These are phyloP conservation scores for Megalurothrips usitatus DNA, from an alignment of 2,888 invertebrate genomes.

Conservation along the genomic window DNA sequence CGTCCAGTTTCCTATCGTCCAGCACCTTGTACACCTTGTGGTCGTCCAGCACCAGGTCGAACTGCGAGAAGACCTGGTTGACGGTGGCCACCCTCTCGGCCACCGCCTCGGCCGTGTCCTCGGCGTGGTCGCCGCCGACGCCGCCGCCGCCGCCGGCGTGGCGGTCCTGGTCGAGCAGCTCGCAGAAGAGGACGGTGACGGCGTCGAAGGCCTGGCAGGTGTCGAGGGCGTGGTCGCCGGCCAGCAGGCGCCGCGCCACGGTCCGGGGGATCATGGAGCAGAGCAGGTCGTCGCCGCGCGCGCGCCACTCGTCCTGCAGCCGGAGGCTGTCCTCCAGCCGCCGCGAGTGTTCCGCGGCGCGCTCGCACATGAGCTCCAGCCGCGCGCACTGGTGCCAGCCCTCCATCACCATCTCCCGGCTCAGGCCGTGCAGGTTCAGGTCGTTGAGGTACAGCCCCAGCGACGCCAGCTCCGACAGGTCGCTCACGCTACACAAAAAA, in stretches of 20 bases:
- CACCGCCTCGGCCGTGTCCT: slow-evolving; percentile 55
- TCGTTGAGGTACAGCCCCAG: slow-evolving; percentile 77
- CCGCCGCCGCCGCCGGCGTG: too few species aligned
- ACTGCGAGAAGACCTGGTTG: slow-evolving; percentile 79
- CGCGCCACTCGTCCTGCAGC: slow-evolving; percentile 77
- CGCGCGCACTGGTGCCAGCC: slow-evolving; percentile 82
- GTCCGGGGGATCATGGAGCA: slow-evolving; percentile 84
- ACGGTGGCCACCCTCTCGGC: slow-evolving; percentile 80
- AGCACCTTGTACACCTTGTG: slow-evolving; percentile 81
- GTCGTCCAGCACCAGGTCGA: slow-evolving; percentile 77
- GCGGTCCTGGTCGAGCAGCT: slow-evolving; percentile 54
- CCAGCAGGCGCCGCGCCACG: slow-evolving; percentile 73
- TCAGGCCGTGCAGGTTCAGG: slow-evolving; percentile 78
- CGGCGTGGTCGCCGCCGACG: slow-evolving; percentile 32
- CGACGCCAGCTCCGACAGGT: slow-evolving; percentile 74
- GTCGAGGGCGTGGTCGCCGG: slow-evolving; percentile 68
- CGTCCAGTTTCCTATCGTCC: too few species aligned
- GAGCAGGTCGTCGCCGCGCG: slow-evolving; percentile 75
- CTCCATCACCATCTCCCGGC: slow-evolving; percentile 73
- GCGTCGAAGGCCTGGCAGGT: slow-evolving; percentile 79
- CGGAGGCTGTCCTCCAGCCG: slow-evolving; percentile 74
- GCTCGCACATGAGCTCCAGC: slow-evolving; percentile 74
- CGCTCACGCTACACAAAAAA: slow-evolving; percentile 65
- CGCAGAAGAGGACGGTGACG: slow-evolving; percentile 76
- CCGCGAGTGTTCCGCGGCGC: slow-evolving; percentile 71